A percentile compares a stretch with the other conserved stretches of the same genome.
Evolutionary conservation across 1,140 invertebrate species (phyloP).

Genomic region (Trichoplusia ni): DNA sequence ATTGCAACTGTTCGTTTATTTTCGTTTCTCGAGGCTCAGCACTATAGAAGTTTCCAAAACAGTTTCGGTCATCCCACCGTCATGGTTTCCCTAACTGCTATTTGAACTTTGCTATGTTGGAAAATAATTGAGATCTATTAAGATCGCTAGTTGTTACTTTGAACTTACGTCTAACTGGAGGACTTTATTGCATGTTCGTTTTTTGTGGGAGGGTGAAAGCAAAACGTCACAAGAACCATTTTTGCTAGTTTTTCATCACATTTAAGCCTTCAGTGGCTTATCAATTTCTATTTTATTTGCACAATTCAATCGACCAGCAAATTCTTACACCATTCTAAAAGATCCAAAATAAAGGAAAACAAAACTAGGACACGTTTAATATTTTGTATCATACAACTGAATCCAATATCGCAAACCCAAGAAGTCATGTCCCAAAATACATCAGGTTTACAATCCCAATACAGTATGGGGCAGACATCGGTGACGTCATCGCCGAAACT

Average conservation of each 20-base stretch:
- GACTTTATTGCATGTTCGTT: neutral
- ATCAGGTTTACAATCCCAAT: neutral
- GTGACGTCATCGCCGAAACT: neutral
- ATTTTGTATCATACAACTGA: neutral
- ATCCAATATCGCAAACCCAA: neutral
- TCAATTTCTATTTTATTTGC: no score
- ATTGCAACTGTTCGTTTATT: conserved; percentile 43
- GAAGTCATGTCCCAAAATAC: neutral
- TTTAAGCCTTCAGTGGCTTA: no score
- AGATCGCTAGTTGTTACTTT: neutral
- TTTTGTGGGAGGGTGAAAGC: no score
- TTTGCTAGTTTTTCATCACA: no score
- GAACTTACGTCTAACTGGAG: neutral
- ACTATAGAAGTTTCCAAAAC: conserved; percentile 26
- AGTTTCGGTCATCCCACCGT: conserved; percentile 11
- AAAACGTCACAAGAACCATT: no score
- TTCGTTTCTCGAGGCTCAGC: conserved; percentile 27
- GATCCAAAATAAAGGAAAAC: no score
- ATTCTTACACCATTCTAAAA: no score
- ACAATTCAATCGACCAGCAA: no score
- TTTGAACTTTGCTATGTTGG: neutral
- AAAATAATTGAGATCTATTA: conserved; percentile 22
- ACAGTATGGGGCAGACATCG: neutral
- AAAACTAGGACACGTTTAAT: no score
- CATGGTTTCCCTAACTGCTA: neutral